These are phyloP conservation scores for Burhinus oedicnemus DNA, from an alignment of 2,113 vertebrate genomes.

Conservation along the genomic window DNA sequence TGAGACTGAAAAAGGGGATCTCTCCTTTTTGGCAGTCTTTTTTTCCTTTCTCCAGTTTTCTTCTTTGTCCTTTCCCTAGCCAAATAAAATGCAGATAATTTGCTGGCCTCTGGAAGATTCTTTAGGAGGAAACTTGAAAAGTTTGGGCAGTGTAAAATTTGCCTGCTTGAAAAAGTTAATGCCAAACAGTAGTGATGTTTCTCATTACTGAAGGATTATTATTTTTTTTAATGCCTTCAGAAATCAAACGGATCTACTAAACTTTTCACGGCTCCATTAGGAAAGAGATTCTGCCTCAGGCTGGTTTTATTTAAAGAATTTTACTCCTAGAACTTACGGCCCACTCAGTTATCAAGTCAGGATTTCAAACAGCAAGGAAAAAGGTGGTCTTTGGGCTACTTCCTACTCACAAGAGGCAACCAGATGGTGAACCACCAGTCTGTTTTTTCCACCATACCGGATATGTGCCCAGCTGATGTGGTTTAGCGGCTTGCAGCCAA, in stretches of 20 bases:
- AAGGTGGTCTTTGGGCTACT: background rate
- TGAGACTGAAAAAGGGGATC: background rate
- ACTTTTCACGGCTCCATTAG: background rate
- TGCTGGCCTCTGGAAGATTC: background rate
- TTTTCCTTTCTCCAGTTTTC: background rate
- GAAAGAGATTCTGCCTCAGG: background rate
- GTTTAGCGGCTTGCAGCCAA: background rate
- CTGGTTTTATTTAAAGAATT: background rate
- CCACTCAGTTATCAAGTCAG: background rate
- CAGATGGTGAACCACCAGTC: background rate
- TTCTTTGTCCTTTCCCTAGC: background rate
- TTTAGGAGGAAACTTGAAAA: background rate
- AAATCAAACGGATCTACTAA: background rate
- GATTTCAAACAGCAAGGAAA: background rate
- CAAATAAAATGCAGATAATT: background rate
- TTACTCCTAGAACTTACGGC: background rate
- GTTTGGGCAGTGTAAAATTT: background rate
- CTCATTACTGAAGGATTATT: background rate
- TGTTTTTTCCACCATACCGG: background rate
- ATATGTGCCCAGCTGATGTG: background rate
- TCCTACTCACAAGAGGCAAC: background rate
- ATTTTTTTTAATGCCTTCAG: background rate
- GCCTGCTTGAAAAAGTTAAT: background rate
- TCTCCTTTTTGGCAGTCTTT: background rate
- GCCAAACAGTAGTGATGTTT: background rate